These are phyloP conservation scores for Montipora sp. DNA, from an alignment of 64 coral and sea anemone species.

Conservation along the genomic window DNA sequence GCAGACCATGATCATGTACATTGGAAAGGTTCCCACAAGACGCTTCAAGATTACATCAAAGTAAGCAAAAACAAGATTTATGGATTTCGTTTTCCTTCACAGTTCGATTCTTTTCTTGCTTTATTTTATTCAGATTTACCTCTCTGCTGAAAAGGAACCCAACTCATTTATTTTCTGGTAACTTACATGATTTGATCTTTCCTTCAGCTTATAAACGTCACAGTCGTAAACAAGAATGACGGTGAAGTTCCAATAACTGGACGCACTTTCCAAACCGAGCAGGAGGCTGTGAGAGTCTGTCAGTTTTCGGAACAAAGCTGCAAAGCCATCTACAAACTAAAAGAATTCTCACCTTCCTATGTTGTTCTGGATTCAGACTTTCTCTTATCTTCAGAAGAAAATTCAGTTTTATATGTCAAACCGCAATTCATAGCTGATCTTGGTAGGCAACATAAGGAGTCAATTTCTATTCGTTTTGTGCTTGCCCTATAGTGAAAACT, in stretches of 20 bases:
- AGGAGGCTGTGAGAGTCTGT: conserved; percentile 4
- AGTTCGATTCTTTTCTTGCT: no score
- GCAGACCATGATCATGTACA: background rate
- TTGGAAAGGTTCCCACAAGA: background rate
- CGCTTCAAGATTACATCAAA: background rate
- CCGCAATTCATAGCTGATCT: background rate
- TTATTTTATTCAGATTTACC: no score
- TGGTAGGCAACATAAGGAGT: background rate
- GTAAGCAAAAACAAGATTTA: background rate
- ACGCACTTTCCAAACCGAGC: conserved; percentile 4
- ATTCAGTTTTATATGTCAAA: conserved; percentile 30
- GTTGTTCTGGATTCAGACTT: background rate
- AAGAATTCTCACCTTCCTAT: background rate
- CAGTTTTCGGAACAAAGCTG: background rate
- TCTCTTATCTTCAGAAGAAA: background rate
- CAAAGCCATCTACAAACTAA: conserved; percentile 19
- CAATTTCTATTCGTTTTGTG: background rate
- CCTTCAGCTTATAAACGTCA: background rate
- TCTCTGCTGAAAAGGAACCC: no score
- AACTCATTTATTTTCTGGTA: background rate
- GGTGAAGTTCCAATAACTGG: background rate
- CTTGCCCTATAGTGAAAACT: no score
- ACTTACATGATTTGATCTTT: background rate
- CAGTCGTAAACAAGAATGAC: background rate
- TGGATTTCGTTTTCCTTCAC: no score